A percentile compares a stretch with the other conserved stretches of the same genome.
Conservation (phyloP, 2,888 invertebrate species). For the Drosophila antonietae region DNA sequence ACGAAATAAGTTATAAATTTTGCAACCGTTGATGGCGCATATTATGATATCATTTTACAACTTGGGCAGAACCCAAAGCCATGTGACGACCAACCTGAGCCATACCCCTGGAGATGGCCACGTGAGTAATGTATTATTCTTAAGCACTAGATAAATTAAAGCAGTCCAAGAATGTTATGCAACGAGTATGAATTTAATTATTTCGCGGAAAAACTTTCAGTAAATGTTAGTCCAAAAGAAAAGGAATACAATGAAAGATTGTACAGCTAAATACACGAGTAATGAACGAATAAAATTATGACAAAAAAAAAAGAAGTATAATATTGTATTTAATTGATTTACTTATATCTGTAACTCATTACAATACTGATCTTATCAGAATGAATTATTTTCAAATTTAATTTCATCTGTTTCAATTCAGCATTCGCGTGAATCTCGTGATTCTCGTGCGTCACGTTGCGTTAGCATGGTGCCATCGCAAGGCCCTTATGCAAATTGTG, state of each 20-base stretch:
- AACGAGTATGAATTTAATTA: not conserved
- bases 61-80: conserved; percentile 67
- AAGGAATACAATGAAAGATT: not conserved
- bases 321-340: not conserved
- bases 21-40: conserved; percentile 84
- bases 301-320: too few species aligned
- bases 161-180: not conserved
- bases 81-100: conserved; percentile 53
- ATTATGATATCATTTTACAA: conserved; percentile 84
- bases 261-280: not conserved
- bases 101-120: conserved; percentile 37
- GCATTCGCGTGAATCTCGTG: not conserved
- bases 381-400: not conserved
- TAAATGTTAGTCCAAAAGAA: not conserved
- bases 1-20: conserved; percentile 84
- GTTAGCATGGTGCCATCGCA: conserved; percentile 44
- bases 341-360: too few species aligned
- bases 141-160: not conserved
- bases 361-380: too few species aligned
- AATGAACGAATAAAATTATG: not conserved
- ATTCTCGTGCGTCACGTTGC: conserved; percentile 4
- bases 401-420: not conserved
- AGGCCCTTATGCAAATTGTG: conserved; percentile 68
- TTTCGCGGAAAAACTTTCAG: not conserved
- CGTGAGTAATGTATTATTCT: conserved; percentile 36